phyloP scores from a whole-genome alignment of 2,888 invertebrate species.

The Tyria jacobaeae region DNA sequence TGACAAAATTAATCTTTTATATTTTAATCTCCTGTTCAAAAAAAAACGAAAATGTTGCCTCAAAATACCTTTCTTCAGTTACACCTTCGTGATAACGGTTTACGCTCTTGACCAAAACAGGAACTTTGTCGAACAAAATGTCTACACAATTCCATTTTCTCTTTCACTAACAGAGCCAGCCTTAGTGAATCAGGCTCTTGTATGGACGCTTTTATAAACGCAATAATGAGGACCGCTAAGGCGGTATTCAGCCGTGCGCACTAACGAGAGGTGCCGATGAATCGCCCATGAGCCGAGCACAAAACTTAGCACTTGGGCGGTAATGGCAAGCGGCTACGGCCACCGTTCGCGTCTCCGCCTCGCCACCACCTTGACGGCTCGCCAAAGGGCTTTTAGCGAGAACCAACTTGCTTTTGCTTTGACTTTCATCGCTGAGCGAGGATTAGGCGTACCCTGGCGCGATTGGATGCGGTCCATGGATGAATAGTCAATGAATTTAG shows the following conservation, averaged over 20 bases:
- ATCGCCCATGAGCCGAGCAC: slow-evolving; percentile 81
- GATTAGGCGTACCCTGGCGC: slow-evolving; percentile 68
- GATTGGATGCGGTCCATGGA: slow-evolving; percentile 71
- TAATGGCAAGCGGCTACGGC: slow-evolving; percentile 60
- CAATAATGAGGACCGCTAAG: slow-evolving; percentile 85
- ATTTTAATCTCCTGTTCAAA: slow-evolving; percentile 50
- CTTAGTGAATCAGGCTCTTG: slow-evolving; percentile 82
- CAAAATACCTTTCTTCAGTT: slow-evolving; percentile 65
- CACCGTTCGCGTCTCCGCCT: slow-evolving; percentile 49
- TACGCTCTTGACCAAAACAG: slow-evolving; percentile 66
- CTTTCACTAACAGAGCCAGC: slow-evolving; percentile 79
- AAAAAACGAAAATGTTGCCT: slow-evolving; percentile 50
- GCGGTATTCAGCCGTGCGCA: slow-evolving; percentile 80
- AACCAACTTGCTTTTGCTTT: slow-evolving; percentile 76
- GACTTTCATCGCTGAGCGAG: slow-evolving; percentile 70
- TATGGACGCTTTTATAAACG: slow-evolving; percentile 85
- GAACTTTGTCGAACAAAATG: slow-evolving; percentile 77
- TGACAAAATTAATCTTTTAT: slow-evolving; percentile 22
- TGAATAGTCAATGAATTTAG: slow-evolving; percentile 79
- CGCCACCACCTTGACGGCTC: slow-evolving; percentile 58
- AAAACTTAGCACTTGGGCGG: slow-evolving; percentile 81
- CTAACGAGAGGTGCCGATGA: slow-evolving; percentile 83
- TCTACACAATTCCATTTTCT: slow-evolving; percentile 84
- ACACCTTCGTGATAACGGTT: slow-evolving; percentile 57
- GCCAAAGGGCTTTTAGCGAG: slow-evolving; percentile 79